Evolutionary conservation across 2,888 invertebrate genomes (phyloP), one percentile per base, ranked within the genome.

Genomic region (Oscheius sp.): DNA sequence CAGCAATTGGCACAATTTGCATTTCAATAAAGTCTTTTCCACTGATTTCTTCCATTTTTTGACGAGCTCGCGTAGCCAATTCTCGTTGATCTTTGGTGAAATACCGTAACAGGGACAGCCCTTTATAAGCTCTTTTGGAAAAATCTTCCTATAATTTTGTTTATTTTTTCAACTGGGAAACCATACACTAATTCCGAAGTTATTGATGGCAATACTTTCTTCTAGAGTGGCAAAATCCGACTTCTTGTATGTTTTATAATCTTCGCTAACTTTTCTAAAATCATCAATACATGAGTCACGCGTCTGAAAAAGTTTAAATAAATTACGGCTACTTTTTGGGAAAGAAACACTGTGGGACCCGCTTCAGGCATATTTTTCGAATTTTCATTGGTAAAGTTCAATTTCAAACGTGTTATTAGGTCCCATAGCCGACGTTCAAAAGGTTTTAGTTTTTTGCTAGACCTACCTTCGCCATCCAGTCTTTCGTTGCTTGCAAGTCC

Each of bases 21-120:
- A 59, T 41, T 7, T 59, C 59, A 41, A 59, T 59, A 6, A n/a
- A 2, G 16, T 59, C 41, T 21, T 41, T 41, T 6, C 21, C 55
- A 41, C 35, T 41, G 21, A 59, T 59, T 41, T 59, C 21, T n/a
- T 59, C 59, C 59, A 59, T 59, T 21, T 35, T 59, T 29, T 59
- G 2, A 7, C 59, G 29, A 59, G n/a, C 59, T 13, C 9, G 12
- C n/a, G 16, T 41, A 6, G 41, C 59, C 41, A 41, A 18, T 59
- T 2, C 13, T 7, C 59, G 59, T 59, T 59, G 29, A 16, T 16
- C n/a, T 12, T 59, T 27, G 2, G 29, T 6, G 21, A 59, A 59
- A 41, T 35, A 35, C 7, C 59, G 59, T n/a, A 59, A 21, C 27
- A 59, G 13, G n/a, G 27, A 18, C 12, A 2, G 3, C 12, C 59